These are phyloP conservation scores for Sapajus apella DNA, from an alignment of 2,113 vertebrate species.

Conservation along the genomic window DNA sequence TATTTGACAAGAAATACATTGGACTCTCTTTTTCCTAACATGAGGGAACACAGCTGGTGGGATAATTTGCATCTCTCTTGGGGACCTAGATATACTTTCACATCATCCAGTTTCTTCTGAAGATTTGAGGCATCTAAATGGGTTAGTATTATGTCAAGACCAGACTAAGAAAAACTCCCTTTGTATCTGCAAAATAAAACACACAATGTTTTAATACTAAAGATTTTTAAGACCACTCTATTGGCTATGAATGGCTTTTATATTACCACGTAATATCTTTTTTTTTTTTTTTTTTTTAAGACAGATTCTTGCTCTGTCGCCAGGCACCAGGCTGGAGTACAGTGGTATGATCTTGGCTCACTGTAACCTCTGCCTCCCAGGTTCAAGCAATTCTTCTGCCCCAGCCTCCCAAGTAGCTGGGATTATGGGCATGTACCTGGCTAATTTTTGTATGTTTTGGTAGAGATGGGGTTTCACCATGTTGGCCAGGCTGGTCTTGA, in stretches of 20 bases:
- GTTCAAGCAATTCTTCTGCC: too few species aligned
- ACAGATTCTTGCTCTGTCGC: accelerated
- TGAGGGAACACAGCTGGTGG: not conserved
- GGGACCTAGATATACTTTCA: not conserved
- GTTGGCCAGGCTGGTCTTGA: too few species aligned
- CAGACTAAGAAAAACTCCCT: not conserved
- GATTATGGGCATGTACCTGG: too few species aligned
- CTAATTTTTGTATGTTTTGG: too few species aligned
- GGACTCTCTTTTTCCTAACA: not conserved
- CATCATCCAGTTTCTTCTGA: not conserved
- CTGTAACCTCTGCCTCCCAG: too few species aligned
- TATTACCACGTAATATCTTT: not conserved
- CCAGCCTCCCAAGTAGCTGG: too few species aligned
- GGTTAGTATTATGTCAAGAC: not conserved
- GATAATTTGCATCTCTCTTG: not conserved
- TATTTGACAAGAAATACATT: not conserved
- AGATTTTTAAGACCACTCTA: not conserved
- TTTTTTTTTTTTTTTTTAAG: too few species aligned
- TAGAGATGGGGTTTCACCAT: too few species aligned
- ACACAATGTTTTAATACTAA: not conserved
- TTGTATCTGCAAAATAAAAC: not conserved
- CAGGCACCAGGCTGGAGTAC: too few species aligned
- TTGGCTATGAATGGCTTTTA: not conserved
- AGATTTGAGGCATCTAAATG: not conserved
- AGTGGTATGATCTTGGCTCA: too few species aligned